phyloP scores from a whole-genome alignment of 2,797 vertebrate genomes.

The Acanthis flammea region DNA sequence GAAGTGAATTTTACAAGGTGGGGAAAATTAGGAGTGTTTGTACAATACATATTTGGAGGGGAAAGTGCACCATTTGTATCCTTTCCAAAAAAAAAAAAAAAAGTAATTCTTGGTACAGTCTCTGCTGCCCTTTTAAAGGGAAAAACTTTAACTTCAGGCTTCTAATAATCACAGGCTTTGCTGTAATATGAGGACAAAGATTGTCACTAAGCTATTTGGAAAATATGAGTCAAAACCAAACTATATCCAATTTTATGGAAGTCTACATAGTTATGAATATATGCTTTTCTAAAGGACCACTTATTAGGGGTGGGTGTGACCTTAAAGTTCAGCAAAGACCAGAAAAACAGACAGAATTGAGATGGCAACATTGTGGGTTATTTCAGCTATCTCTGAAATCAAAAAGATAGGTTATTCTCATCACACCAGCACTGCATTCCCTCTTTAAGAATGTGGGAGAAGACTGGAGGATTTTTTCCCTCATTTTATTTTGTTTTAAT shows the following conservation, averaged over 20 bases:
- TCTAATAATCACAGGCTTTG: background rate
- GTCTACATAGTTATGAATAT: background rate
- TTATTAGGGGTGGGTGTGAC: background rate
- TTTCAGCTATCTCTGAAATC: background rate
- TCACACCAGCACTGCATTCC: fast-evolving
- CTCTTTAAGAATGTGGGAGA: background rate
- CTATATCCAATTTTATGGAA: background rate
- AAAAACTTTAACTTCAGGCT: background rate
- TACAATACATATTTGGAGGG: background rate
- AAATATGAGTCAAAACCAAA: background rate
- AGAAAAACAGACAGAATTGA: background rate
- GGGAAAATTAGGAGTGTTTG: background rate
- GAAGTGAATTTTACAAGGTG: background rate
- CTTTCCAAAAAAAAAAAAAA: background rate
- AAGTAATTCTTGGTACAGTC: background rate
- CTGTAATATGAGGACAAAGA: background rate
- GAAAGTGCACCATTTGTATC: background rate
- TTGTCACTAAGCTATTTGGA: background rate
- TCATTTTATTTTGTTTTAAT: background rate
- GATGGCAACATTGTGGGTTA: background rate
- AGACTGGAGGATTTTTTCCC: background rate
- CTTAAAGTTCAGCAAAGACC: background rate
- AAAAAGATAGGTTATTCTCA: background rate
- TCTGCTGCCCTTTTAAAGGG: background rate
- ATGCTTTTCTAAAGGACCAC: background rate